These are phyloP conservation scores for Papilio dardanus DNA, from an alignment of 1,140 invertebrate genomes.

Conservation along the genomic window DNA sequence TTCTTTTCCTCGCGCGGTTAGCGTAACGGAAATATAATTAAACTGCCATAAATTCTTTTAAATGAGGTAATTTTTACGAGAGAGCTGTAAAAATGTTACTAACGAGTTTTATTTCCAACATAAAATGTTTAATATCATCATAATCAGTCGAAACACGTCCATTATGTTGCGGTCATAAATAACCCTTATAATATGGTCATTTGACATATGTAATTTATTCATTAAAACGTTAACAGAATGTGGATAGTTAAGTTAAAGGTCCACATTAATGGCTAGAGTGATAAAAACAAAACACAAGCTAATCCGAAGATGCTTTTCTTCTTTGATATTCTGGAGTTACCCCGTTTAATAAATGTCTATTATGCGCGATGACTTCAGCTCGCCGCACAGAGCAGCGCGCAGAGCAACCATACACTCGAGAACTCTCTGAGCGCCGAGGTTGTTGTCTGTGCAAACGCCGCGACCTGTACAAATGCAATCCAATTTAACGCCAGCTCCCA, in stretches of 20 bases:
- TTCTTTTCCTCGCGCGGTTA: neutral
- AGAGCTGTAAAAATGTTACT: neutral
- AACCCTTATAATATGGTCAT: neutral
- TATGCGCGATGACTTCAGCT: neutral
- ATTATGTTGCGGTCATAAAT: neutral
- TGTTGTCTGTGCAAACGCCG: slow-evolving; percentile 62
- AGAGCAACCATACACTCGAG: slow-evolving; percentile 13
- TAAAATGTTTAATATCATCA: slow-evolving; percentile 1
- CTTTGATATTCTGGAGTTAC: neutral
- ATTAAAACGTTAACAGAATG: neutral
- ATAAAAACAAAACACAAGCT: neutral
- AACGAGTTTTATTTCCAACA: neutral
- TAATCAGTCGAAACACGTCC: neutral
- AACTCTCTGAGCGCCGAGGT: neutral
- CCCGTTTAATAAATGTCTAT: neutral
- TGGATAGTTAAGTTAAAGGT: neutral
- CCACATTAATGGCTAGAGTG: too few species aligned
- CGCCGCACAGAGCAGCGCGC: neutral
- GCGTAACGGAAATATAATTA: neutral
- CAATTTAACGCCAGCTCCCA: slow-evolving; percentile 64
- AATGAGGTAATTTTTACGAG: neutral
- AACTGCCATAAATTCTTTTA: neutral
- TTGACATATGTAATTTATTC: neutral
- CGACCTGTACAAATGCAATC: slow-evolving; percentile 67
- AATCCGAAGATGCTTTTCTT: neutral